Conservation (phyloP, 2,888 invertebrate species). For the Alloscopus bannaensis region DNA sequence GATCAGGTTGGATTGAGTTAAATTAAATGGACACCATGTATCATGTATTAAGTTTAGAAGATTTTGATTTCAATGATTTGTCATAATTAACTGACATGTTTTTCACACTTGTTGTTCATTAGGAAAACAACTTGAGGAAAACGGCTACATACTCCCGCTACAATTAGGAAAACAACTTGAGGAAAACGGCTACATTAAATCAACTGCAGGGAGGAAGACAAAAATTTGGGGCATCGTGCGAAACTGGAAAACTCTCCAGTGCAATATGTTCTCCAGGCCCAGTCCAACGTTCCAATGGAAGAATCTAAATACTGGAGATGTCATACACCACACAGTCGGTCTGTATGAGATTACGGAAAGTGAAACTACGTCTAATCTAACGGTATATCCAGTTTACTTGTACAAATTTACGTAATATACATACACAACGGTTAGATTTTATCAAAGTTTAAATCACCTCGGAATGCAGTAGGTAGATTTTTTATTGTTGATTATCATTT, state of each 20-base stretch:
- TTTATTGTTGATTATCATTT: background rate
- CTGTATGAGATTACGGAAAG: constrained; percentile 28
- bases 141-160: background rate
- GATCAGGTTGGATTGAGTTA: constrained; percentile 19
- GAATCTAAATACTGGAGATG: background rate
- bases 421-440: too few relatives aligned
- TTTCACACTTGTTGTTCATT: background rate
- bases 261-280: constrained; percentile 37
- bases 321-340: background rate
- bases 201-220: constrained; percentile 11
- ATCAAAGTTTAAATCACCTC: too few relatives aligned
- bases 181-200: background rate
- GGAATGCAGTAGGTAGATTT: too few relatives aligned
- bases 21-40: too few relatives aligned
- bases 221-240: constrained; percentile 45
- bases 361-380: constrained; percentile 30
- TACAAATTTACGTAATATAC: too few relatives aligned
- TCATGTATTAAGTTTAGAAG: too few relatives aligned
- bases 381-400: constrained; percentile 6
- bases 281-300: constrained; percentile 43
- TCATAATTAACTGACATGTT: background rate
- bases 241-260: constrained; percentile 33
- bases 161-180: constrained; percentile 3
- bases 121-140: constrained; percentile 6
- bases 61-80: background rate